Evolutionary conservation across 2,888 invertebrate genomes (phyloP).

Genomic region (Nemoura dubitans): DNA sequence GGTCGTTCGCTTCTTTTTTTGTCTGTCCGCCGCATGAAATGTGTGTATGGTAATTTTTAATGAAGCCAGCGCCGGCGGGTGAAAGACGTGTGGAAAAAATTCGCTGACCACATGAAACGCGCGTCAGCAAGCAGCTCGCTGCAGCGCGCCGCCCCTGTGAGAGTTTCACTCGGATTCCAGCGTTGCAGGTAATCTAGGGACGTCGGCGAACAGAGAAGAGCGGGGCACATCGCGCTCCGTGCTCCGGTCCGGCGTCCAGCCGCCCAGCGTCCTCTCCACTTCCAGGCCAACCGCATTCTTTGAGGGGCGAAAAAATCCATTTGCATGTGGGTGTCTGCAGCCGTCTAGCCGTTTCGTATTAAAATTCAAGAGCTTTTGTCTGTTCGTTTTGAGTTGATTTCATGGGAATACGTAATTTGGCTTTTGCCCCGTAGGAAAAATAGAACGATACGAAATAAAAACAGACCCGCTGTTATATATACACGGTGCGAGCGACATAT

Average conservation of each 20-base stretch:
- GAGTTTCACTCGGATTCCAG: background rate
- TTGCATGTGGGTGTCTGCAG: background rate
- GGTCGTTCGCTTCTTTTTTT: background rate
- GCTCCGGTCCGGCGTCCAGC: background rate
- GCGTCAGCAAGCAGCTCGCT: background rate
- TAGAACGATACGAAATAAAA: background rate
- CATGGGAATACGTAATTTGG: background rate
- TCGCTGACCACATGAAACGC: background rate
- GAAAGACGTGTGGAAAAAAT: background rate
- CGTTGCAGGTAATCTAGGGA: background rate
- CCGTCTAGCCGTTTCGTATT: background rate
- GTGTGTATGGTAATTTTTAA: background rate
- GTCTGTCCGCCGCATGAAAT: background rate
- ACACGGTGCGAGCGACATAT: background rate
- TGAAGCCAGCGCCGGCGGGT: background rate
- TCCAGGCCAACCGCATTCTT: background rate
- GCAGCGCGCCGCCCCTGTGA: background rate
- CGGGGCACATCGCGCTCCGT: background rate
- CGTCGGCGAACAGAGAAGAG: no score
- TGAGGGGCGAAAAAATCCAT: background rate
- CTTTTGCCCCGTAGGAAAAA: background rate
- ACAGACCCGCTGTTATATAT: background rate
- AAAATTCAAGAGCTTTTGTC: background rate
- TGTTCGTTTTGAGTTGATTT: background rate
- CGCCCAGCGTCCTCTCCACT: background rate